Evolutionary conservation across 2,113 vertebrate species (phyloP).

Genomic region (Pterocles gutturalis): DNA sequence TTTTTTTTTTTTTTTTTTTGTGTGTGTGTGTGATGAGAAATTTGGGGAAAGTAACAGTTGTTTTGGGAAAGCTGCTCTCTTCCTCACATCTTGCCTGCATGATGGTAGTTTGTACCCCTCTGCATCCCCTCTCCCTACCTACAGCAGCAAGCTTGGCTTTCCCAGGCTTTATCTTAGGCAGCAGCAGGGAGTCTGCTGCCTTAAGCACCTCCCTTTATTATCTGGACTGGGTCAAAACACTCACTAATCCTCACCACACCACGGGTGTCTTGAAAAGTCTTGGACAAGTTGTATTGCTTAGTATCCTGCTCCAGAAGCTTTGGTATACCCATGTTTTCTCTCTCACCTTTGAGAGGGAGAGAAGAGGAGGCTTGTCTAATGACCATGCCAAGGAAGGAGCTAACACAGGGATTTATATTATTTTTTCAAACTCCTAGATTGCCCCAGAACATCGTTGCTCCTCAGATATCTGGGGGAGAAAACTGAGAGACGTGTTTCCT

Average conservation of each 20-base stretch:
- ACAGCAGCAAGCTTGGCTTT: neutral
- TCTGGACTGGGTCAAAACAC: neutral
- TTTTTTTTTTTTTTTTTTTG: no score
- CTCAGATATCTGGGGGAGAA: neutral
- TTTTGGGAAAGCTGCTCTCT: neutral
- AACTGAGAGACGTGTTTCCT: neutral
- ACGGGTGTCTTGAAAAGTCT: neutral
- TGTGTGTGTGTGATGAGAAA: neutral
- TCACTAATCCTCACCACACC: neutral
- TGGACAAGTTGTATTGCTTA: neutral
- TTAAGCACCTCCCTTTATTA: neutral
- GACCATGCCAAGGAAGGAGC: rapidly evolving
- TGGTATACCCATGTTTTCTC: neutral
- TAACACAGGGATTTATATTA: neutral
- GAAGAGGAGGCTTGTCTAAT: rapidly evolving
- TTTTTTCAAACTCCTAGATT: neutral
- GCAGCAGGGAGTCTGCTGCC: neutral
- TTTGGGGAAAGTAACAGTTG: neutral
- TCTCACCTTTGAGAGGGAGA: rapidly evolving
- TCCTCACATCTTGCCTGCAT: neutral
- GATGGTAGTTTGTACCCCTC: neutral
- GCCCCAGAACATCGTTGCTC: neutral
- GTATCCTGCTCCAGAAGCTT: neutral
- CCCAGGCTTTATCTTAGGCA: neutral
- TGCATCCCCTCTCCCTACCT: neutral